Evolutionary conservation across 2,797 vertebrate genomes (phyloP).

Genomic region (Notoglanidium macrostoma): DNA sequence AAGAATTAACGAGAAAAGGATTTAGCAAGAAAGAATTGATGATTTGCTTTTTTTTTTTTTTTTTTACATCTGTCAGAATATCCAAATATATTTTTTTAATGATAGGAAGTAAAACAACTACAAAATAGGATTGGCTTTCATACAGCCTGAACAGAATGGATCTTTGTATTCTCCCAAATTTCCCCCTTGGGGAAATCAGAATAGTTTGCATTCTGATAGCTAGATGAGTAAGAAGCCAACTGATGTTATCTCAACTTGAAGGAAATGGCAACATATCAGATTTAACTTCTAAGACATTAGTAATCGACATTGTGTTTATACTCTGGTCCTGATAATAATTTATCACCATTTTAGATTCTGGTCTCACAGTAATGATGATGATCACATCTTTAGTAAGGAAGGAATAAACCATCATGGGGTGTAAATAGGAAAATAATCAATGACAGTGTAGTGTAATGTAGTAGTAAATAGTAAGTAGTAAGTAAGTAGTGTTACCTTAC

Average conservation of each 20-base stretch:
- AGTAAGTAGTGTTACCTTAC: not conserved
- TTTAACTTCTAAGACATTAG: not conserved
- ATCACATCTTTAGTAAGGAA: not conserved
- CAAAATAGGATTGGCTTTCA: not conserved
- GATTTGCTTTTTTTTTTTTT: not conserved
- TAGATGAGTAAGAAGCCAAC: constrained; percentile 11
- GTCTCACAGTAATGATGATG: not conserved
- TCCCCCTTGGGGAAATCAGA: not conserved
- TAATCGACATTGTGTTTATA: not conserved
- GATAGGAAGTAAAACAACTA: not conserved
- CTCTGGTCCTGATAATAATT: not conserved
- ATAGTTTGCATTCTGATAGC: not conserved
- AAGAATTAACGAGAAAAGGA: not conserved
- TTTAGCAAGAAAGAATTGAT: not conserved
- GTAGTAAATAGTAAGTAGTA: too few species aligned
- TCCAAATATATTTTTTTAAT: not conserved
- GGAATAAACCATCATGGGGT: not conserved
- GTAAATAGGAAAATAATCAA: too few species aligned
- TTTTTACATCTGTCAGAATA: not conserved
- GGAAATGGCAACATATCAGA: not conserved
- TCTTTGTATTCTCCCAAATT: not conserved
- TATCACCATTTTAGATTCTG: not conserved
- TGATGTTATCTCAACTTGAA: not conserved
- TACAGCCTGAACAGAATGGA: not conserved
- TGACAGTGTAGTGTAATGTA: not conserved